Percentiles rank a stretch among this genome's conserved stretches.
These are phyloP conservation scores for Campylomormyrus tamandua DNA, from an alignment of 2,113 vertebrate genomes.

Conservation along the genomic window DNA sequence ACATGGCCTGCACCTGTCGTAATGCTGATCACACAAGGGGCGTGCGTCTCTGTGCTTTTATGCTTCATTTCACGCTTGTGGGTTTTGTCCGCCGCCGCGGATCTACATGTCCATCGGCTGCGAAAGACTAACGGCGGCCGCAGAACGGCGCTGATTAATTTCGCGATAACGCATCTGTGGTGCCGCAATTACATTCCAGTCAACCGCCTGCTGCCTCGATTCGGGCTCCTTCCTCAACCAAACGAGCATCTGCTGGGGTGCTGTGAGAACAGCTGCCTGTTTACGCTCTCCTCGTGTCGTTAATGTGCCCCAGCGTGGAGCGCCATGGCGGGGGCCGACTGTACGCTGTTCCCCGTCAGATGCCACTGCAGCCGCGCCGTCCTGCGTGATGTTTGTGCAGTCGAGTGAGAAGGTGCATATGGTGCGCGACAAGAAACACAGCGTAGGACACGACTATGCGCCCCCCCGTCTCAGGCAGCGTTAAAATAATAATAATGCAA, in stretches of 20 bases:
- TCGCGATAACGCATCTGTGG: background rate
- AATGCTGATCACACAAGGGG: background rate
- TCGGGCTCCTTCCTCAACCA: background rate
- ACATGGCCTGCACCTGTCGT: background rate
- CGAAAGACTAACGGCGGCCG: background rate
- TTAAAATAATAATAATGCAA: background rate
- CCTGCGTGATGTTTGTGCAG: conserved; percentile 38
- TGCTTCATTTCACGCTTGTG: background rate
- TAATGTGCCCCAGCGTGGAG: background rate
- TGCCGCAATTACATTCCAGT: background rate
- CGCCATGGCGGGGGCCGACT: background rate
- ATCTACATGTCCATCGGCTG: background rate
- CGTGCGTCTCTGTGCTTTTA: background rate
- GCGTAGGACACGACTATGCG: background rate
- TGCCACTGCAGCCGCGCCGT: conserved; percentile 29
- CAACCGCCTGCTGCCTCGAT: conserved; percentile 3
- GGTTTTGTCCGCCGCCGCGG: background rate
- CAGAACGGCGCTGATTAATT: background rate
- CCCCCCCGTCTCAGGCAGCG: background rate
- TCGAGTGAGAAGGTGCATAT: background rate
- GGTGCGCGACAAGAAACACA: background rate
- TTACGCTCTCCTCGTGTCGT: background rate
- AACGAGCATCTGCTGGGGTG: background rate
- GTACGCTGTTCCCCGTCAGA: background rate
- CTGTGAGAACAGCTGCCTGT: background rate